phyloP scores from a whole-genome alignment of 2,797 vertebrate species.

The Sebastes melanostomus region DNA sequence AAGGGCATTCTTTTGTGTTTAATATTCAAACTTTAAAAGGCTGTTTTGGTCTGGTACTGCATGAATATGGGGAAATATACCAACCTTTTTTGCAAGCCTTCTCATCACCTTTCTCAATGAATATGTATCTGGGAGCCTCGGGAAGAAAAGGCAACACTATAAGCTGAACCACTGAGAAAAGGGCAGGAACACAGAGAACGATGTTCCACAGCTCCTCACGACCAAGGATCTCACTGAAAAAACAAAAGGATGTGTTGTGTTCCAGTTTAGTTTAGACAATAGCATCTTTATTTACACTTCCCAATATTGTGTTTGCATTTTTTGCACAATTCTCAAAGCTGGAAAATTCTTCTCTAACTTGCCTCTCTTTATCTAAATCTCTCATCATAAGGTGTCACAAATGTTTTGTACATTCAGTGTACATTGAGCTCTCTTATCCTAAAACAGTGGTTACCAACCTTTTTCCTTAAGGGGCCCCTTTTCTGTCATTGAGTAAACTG shows the following conservation, averaged over 20 bases:
- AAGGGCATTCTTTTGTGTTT: neutral
- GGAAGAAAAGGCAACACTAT: slow-evolving; percentile 84
- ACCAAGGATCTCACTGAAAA: slow-evolving; percentile 84
- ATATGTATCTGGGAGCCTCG: slow-evolving; percentile 86
- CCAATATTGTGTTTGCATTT: neutral
- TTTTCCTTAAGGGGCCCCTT: too few species aligned
- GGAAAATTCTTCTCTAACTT: neutral
- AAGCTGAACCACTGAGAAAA: slow-evolving; percentile 80
- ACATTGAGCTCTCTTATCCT: neutral
- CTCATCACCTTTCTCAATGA: slow-evolving; percentile 85
- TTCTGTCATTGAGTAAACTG: too few species aligned
- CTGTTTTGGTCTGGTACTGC: neutral
- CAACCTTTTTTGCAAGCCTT: slow-evolving; percentile 83
- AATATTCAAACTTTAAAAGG: neutral
- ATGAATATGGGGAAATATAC: neutral
- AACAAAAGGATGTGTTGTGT: neutral
- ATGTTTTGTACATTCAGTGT: neutral
- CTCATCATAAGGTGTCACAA: neutral
- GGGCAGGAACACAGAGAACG: slow-evolving; percentile 71
- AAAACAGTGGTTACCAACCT: too few species aligned
- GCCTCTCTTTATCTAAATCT: neutral
- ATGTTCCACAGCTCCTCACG: slow-evolving; percentile 82
- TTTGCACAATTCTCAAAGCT: neutral
- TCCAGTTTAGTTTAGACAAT: neutral
- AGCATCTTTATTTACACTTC: neutral